phyloP scores from a whole-genome alignment of 2,113 vertebrate species.

The Podarcis cretensis region DNA sequence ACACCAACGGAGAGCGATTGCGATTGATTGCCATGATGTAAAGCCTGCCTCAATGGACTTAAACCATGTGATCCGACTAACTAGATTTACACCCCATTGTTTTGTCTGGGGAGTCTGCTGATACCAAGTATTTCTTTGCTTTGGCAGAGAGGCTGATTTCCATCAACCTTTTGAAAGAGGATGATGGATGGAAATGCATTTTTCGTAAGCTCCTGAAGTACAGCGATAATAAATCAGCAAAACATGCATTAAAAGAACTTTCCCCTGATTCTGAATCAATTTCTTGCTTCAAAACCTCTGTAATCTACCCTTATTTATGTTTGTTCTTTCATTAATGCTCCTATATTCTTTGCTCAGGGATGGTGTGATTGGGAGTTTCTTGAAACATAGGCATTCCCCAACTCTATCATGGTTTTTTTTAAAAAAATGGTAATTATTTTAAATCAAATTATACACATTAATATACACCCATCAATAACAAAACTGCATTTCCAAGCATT shows the following conservation, averaged over 20 bases:
- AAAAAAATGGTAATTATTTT: background rate
- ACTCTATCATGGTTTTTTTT: background rate
- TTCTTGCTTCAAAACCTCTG: constrained; percentile 18
- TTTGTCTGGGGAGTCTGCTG: constrained; percentile 5
- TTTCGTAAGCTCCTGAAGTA: background rate
- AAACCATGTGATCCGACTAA: background rate
- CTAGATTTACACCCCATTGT: background rate
- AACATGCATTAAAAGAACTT: constrained; percentile 19
- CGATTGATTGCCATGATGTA: background rate
- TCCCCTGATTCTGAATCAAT: constrained; percentile 8
- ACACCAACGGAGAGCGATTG: background rate
- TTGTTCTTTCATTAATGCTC: constrained; percentile 7
- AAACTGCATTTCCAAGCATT: background rate
- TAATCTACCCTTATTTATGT: background rate
- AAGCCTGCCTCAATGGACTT: constrained; percentile 18
- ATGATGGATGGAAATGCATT: constrained; percentile 19
- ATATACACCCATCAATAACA: background rate
- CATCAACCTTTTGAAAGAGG: constrained; percentile 25
- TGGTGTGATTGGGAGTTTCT: background rate
- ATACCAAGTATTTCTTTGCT: constrained; percentile 8
- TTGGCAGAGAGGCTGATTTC: constrained; percentile 4
- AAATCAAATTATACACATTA: background rate
- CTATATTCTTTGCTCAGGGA: background rate
- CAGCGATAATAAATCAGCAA: constrained; percentile 4
- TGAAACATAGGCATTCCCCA: background rate